Percentiles rank a stretch among this genome's conserved stretches.
Evolutionary conservation across 2,797 vertebrate species (phyloP).

Genomic region (Aeoliscus strigatus): DNA sequence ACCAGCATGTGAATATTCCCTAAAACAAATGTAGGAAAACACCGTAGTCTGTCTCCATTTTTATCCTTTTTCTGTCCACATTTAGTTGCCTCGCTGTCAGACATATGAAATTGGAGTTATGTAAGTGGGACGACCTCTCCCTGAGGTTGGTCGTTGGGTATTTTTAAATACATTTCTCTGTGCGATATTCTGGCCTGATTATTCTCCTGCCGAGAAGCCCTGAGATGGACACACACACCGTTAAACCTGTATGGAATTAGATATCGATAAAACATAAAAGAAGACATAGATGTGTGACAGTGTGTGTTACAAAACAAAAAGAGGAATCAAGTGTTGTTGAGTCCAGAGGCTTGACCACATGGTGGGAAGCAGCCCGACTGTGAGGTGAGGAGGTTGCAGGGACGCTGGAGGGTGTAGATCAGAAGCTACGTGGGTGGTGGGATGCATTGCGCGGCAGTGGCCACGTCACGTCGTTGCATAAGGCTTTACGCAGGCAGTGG

Average conservation of each 20-base stretch:
- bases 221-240: constrained; percentile 10
- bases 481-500: constrained; percentile 32
- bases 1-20: too few relatives aligned
- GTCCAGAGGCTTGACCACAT: constrained; percentile 1
- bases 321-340: neutral
- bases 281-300: too few relatives aligned
- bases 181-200: constrained; percentile 53
- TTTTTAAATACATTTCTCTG: constrained; percentile 59
- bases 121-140: constrained; percentile 53
- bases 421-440: constrained; percentile 50
- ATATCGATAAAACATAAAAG: too few relatives aligned
- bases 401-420: constrained; percentile 31
- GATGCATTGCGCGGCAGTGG: constrained; percentile 13
- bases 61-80: neutral
- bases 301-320: too few relatives aligned
- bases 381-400: constrained; percentile 25
- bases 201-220: constrained; percentile 32
- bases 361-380: constrained; percentile 16
- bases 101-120: constrained; percentile 23
- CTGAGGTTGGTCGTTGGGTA: constrained; percentile 45
- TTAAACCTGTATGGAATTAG: constrained; percentile 4
- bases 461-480: constrained; percentile 57
- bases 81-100: constrained; percentile 5
- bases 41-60: too few relatives aligned
- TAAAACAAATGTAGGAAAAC: too few relatives aligned